Conservation (phyloP, 2,888 invertebrate species). For the Rhaphigaster nebulosa region DNA sequence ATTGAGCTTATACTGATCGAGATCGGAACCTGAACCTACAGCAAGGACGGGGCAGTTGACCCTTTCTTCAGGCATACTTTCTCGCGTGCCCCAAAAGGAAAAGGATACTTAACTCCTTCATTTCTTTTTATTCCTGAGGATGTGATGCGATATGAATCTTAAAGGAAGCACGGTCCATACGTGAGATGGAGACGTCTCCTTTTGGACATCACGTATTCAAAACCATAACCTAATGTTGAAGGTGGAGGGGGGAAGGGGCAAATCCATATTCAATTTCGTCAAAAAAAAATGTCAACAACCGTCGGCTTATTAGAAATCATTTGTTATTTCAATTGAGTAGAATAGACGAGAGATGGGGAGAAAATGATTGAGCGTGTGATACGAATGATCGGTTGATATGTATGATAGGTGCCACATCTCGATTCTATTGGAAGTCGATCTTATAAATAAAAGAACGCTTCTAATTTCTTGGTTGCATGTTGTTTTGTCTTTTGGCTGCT, state of each 20-base stretch:
- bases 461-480: too few relatives aligned
- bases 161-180: conserved; percentile 29
- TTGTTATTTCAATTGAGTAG: not conserved
- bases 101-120: conserved; percentile 27
- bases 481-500: too few relatives aligned
- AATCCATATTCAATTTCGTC: conserved; percentile 37
- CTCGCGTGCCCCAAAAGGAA: conserved; percentile 44
- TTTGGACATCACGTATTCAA: conserved; percentile 48
- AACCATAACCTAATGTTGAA: conserved; percentile 18
- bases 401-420: not conserved
- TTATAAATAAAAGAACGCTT: too few relatives aligned
- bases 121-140: conserved; percentile 39
- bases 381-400: not conserved
- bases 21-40: conserved; percentile 9
- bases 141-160: conserved; percentile 45
- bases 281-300: conserved; percentile 2
- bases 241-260: not conserved
- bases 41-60: not conserved
- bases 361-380: not conserved
- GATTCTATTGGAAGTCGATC: too few relatives aligned
- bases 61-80: conserved; percentile 42
- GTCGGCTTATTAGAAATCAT: not conserved
- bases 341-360: not conserved
- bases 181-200: conserved; percentile 22
- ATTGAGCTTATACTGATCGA: not conserved